These are phyloP conservation scores for Ctenopoma kingsleyae DNA, from an alignment of 2,797 vertebrate genomes.

Conservation along the genomic window DNA sequence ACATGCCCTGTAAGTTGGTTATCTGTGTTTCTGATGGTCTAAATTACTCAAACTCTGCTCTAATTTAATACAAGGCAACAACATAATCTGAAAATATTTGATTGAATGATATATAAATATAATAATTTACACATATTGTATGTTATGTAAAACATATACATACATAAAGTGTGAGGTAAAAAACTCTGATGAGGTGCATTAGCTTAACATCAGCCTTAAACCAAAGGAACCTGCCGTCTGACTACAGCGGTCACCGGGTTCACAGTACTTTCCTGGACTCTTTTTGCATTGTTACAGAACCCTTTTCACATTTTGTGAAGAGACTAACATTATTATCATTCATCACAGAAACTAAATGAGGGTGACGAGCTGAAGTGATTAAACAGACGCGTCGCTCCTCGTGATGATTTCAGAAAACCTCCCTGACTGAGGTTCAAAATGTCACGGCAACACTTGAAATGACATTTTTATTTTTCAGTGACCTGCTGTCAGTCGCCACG, in stretches of 20 bases:
- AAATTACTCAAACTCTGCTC: neutral
- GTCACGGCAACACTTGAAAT: conserved; percentile 10
- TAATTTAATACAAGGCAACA: neutral
- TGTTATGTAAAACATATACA: no score
- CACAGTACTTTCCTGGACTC: neutral
- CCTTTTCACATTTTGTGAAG: neutral
- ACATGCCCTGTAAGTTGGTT: no score
- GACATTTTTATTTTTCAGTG: conserved; percentile 8
- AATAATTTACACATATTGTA: no score
- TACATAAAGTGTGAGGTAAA: no score
- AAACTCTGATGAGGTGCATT: no score
- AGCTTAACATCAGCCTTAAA: no score
- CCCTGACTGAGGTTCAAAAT: neutral
- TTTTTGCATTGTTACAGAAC: neutral
- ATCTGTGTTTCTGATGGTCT: no score
- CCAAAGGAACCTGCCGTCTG: no score
- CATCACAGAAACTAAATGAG: conserved; percentile 18
- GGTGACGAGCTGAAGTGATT: neutral
- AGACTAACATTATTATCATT: neutral
- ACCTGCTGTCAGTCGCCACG: conserved; percentile 15
- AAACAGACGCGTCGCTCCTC: conserved; percentile 4
- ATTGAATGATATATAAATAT: no score
- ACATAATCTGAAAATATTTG: neutral
- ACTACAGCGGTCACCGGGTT: neutral
- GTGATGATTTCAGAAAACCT: conserved; percentile 9